Conservation (phyloP, 1,140 invertebrate genomes). For the Lordiphosa collinella region DNA sequence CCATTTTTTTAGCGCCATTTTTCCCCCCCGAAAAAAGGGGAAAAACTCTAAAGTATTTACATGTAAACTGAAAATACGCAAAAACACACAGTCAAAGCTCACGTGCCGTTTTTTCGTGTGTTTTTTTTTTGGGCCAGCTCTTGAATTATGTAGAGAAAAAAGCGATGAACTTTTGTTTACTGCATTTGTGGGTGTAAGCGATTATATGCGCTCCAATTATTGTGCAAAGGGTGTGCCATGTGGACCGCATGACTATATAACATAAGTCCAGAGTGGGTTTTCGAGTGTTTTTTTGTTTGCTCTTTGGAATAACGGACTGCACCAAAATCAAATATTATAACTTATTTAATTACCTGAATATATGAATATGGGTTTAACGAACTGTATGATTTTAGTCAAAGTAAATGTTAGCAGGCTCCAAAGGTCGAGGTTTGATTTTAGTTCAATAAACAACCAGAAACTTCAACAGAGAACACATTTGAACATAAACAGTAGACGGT, state of each 20-base stretch:
- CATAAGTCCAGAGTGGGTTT: constrained; percentile 26
- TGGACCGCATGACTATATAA: constrained; percentile 42
- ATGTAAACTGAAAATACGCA: constrained; percentile 45
- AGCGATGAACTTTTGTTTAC: constrained; percentile 20
- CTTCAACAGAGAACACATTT: no score
- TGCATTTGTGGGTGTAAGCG: constrained; percentile 11
- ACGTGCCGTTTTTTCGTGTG: constrained; percentile 20
- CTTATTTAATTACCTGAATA: constrained; percentile 34
- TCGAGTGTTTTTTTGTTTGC: no score
- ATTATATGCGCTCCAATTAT: constrained; percentile 61
- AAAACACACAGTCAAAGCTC: constrained; percentile 14
- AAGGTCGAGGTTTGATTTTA: no score
- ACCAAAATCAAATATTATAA: constrained; percentile 43
- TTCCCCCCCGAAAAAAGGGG: constrained; percentile 10
- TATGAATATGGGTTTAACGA: no score
- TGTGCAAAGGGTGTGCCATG: constrained; percentile 44
- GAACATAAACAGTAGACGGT: no score
- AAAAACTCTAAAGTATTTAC: constrained; percentile 60
- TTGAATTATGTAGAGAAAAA: constrained; percentile 33
- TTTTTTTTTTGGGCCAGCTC: constrained; percentile 48
- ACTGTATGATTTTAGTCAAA: no score
- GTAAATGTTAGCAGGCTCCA: no score
- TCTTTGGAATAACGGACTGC: not conserved
- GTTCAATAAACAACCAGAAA: no score
- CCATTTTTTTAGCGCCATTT: constrained; percentile 33